Evolutionary conservation across 1,140 invertebrate genomes (phyloP).

Genomic region (Aporrectodea caliginosa): DNA sequence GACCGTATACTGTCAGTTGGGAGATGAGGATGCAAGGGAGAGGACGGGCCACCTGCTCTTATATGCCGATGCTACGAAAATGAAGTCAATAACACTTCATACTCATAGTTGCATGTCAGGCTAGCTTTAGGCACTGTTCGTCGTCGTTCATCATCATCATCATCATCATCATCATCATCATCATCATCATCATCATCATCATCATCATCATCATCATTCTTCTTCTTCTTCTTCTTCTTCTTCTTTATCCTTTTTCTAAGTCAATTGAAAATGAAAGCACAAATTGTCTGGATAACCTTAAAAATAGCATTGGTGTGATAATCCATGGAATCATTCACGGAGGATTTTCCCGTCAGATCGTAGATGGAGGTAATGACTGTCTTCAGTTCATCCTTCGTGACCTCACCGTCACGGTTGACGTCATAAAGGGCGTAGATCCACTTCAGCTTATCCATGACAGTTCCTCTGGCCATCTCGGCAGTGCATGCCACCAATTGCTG

Average conservation of each 20-base stretch:
- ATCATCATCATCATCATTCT: not conserved
- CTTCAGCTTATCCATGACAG: slow-evolving; percentile 51
- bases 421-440: slow-evolving; percentile 66
- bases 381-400: slow-evolving; percentile 77
- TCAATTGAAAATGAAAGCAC: too few species aligned
- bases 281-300: too few species aligned
- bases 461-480: slow-evolving; percentile 23
- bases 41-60: too few species aligned
- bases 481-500: not conserved
- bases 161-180: slow-evolving; percentile 2
- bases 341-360: slow-evolving; percentile 53
- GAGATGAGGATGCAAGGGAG: too few species aligned
- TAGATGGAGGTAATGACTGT: slow-evolving; percentile 23
- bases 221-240: not conserved
- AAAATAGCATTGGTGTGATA: not conserved
- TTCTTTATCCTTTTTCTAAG: not conserved
- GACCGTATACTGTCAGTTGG: too few species aligned
- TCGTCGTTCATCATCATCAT: slow-evolving; percentile 3
- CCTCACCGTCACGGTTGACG: slow-evolving; percentile 75
- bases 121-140: too few species aligned
- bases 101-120: too few species aligned
- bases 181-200: slow-evolving; percentile 2
- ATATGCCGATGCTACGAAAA: too few species aligned
- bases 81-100: too few species aligned
- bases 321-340: not conserved